Evolutionary conservation across 37 sponge, comb jelly and placozoan species (phyloP).

Genomic region (Eunapius fragilis): DNA sequence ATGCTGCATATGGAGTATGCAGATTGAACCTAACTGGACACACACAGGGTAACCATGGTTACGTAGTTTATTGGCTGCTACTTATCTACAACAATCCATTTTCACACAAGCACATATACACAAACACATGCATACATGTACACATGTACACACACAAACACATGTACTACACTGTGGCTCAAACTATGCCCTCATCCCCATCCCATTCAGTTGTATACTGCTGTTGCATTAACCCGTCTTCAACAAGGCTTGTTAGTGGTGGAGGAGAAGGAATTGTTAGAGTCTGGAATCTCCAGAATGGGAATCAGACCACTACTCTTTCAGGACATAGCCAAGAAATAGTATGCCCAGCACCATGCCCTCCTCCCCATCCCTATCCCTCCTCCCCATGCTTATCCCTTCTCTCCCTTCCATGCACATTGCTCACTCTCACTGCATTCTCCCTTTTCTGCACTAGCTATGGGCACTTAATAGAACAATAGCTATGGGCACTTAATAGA

Average conservation of each 20-base stretch:
- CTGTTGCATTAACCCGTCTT: background rate
- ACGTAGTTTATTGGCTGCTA: too few relatives aligned
- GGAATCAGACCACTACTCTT: slow-evolving; percentile 31
- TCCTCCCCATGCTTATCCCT: too few relatives aligned
- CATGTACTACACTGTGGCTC: background rate
- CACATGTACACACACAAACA: background rate
- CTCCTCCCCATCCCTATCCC: too few relatives aligned
- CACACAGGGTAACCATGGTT: slow-evolving; percentile 40
- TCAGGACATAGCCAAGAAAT: slow-evolving; percentile 85
- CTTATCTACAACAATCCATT: too few relatives aligned
- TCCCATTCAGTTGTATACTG: slow-evolving; percentile 33
- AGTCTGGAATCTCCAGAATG: slow-evolving; percentile 73
- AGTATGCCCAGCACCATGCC: slow-evolving; percentile 20
- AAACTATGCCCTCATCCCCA: background rate
- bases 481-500: too few relatives aligned
- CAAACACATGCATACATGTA: too few relatives aligned
- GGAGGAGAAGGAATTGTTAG: slow-evolving; percentile 73
- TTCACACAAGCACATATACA: too few relatives aligned
- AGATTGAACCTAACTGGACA: slow-evolving; percentile 36
- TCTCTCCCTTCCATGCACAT: too few relatives aligned
- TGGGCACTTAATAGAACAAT: background rate
- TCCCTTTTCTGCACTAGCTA: too few relatives aligned
- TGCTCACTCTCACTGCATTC: too few relatives aligned
- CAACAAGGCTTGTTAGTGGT: slow-evolving; percentile 60
- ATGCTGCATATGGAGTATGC: slow-evolving; percentile 53